Evolutionary conservation across 2,888 invertebrate genomes (phyloP).

Genomic region (Crioceris asparagi): DNA sequence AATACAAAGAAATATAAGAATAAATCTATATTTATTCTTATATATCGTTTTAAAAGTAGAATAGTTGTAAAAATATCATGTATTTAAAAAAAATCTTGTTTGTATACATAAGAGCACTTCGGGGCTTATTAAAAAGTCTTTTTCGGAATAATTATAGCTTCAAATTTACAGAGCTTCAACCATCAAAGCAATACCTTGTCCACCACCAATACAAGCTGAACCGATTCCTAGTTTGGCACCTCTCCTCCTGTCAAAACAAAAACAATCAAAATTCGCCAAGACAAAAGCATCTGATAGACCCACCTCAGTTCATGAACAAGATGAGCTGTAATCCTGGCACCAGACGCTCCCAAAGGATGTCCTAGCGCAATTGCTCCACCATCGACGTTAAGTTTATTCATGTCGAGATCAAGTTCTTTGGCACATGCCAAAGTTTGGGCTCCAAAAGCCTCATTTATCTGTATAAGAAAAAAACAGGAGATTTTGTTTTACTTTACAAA

Average conservation of each 20-base stretch:
- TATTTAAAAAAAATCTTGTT: too few relatives aligned
- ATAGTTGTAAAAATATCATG: too few relatives aligned
- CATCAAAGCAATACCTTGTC: constrained; percentile 93
- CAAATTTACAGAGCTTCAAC: constrained; percentile 64
- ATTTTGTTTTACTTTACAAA: constrained; percentile 1
- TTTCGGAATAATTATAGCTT: neutral
- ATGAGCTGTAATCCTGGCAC: constrained; percentile 83
- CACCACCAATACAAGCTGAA: constrained; percentile 96
- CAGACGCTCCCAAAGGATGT: constrained; percentile 95
- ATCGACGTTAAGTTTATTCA: constrained; percentile 82
- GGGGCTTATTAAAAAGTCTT: too few relatives aligned
- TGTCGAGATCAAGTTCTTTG: constrained; percentile 77
- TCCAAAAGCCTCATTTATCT: constrained; percentile 98
- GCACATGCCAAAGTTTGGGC: constrained; percentile 90
- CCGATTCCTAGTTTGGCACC: constrained; percentile 82
- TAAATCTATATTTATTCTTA: too few relatives aligned
- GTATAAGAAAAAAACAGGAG: too few relatives aligned
- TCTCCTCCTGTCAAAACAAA: constrained; percentile 54
- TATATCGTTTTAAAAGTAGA: too few relatives aligned
- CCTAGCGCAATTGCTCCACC: constrained; percentile 96
- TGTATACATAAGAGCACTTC: too few relatives aligned
- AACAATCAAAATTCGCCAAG: neutral
- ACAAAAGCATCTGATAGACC: constrained; percentile 14
- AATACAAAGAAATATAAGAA: too few relatives aligned
- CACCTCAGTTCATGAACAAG: constrained; percentile 85